Percentiles rank a stretch among this genome's conserved stretches.
Conservation (phyloP, 2,113 vertebrate genomes). For the Glareola pratincola region DNA sequence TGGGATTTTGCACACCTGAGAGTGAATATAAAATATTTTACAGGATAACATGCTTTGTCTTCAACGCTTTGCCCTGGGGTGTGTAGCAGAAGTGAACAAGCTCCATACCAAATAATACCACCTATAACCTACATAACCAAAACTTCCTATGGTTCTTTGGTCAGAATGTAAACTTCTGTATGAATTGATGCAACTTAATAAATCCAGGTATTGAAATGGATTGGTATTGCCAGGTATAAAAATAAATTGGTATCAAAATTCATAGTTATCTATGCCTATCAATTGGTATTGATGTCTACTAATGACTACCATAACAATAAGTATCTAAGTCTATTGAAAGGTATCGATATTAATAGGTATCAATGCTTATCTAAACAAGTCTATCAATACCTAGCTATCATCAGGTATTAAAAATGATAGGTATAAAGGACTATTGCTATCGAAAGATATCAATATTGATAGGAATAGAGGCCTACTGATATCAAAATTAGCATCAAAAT, state of each 20-base stretch:
- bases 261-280: neutral
- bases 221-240: neutral
- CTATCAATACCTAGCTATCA: neutral
- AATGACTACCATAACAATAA: neutral
- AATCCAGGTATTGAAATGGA: neutral
- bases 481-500: neutral
- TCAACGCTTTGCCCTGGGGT: neutral
- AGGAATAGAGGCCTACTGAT: neutral
- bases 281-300: neutral
- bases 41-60: neutral
- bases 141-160: neutral
- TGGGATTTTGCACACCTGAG: neutral
- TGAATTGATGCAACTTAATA: neutral
- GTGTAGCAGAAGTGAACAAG: neutral
- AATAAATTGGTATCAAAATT: neutral
- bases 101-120: neutral
- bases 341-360: neutral
- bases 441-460: neutral
- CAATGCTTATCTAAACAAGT: neutral
- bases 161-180: neutral
- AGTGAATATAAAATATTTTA: neutral
- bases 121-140: neutral
- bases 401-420: neutral
- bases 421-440: neutral
- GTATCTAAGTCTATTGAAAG: neutral